Base-by-base conservation (phyloP, 2,797 vertebrate genomes). In the Lepus oiostolus region DNA sequence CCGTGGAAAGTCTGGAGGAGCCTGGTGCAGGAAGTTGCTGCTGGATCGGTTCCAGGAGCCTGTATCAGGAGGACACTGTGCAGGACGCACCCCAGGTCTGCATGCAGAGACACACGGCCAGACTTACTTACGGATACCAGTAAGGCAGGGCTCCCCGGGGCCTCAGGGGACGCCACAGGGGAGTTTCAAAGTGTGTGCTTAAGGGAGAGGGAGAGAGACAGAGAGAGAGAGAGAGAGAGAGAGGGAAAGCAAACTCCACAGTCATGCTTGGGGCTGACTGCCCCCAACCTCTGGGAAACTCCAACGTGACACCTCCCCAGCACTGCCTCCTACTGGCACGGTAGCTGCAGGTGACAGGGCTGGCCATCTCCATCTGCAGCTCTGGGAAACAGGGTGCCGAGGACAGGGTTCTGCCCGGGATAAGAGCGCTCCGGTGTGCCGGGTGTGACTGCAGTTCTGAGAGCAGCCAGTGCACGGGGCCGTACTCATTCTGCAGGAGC, bases 1-100 rank as follows among this genome's bases (percentile, higher is more conserved):
- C 96, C 82, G 84, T 76, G 97, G 98, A 98, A 97, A 82, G 97
- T 97, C 98, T 97, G 50, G 65, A 76, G 95, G 96, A 94, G 81
- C 77, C 1, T 98, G 97, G 97, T 96, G 95, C 65, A 9, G 0
- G 60, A 22, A 47, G 62, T 58, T 32, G 60, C 94, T 96, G 79
- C 95, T 93, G 92, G 97, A 95, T 81, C 26, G 4, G 65, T 96
- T 98, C 96, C 98, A 98, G 91, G 95, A 97, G 75, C 92, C 81
- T 60, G 54, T 68, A 77, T 96, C 95, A 96, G 86, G 96, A 95
- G 92, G 97, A 68, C 90, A 89, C 86, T 87, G 71, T 88, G 82
- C 6, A 81, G 95, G 87, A 71, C 0, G 2, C 84, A 32, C 92
- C 88, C 95, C 88, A 93, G 54, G 90, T 63, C 93, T 92, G 85